Base-by-base conservation (phyloP, 2,113 vertebrate genomes). In the Takifugu flavidus region DNA sequence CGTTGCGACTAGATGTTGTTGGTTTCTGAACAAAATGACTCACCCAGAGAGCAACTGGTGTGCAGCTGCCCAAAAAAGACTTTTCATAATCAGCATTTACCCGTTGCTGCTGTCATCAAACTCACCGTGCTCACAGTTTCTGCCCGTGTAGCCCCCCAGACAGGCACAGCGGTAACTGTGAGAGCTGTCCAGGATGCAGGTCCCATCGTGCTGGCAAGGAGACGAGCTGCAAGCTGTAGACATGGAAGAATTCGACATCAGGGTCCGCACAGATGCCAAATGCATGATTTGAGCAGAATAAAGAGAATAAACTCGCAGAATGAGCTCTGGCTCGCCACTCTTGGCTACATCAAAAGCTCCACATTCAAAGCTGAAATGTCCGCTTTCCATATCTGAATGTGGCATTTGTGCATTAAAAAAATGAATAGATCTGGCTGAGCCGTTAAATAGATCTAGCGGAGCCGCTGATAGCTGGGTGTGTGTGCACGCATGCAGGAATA, bases 171-270 rank as follows among this genome's bases (percentile, higher is more conserved):
- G 92, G 85, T 93, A 98, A 49, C 90, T 88, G 59, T 90, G 79
- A 0, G 86, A 89, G 49, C 86, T 90, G 72, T 93, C 94, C 46
- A 94, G 82, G 72, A 96, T 69, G 61, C 97, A 99, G 0, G 95
- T 98, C 68, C 96, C 95, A 39, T 99, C 97, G 1, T 98, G 95
- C 54, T 94, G 87, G 83, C 97, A 99, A 0, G 96, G 97, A 53
- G 93, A 95, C 1, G 96, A 96, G 75, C 92, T 96, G 75, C 97
- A 99, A 0, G 92, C 96, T 99, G 77, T 53, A 59, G 62, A 69
- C 46, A 79, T 13, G 88, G 14, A 68, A 46, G 29, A 46, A 49
- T 25, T 10, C 7, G 25, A 49, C 20, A 52, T 59, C 26, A 58
- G 20, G 26, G 7, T 44, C 52, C 45, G 44, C 65, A 29, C 5